Percentiles rank a stretch among this genome's conserved stretches.
Conservation (phyloP, 2,113 vertebrate genomes). For the Garra rufa region DNA sequence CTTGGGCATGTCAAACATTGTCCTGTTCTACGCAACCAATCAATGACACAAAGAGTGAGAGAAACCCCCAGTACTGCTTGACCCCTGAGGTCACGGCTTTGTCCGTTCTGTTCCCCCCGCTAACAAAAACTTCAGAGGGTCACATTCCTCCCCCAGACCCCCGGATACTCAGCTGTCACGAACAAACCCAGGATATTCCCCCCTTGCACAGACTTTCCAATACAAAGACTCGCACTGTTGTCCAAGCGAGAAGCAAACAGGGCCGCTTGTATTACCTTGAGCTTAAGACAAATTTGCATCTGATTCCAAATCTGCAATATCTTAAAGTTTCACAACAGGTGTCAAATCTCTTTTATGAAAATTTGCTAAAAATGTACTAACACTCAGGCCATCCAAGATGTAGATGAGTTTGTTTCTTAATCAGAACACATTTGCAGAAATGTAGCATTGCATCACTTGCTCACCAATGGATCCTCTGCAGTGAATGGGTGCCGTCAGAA, state of each 20-base stretch:
- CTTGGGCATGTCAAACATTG: background rate
- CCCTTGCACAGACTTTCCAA: background rate
- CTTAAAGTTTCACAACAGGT: background rate
- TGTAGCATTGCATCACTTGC: background rate
- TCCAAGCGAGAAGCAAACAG: constrained; percentile 3
- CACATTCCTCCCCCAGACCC: constrained; percentile 38
- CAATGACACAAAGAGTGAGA: constrained; percentile 33
- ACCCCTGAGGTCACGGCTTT: constrained; percentile 54
- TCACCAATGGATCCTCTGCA: background rate
- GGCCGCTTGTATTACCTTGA: background rate
- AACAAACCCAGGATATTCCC: constrained; percentile 37
- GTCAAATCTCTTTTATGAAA: background rate
- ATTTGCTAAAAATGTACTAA: too few relatives aligned
- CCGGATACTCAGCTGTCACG: constrained; percentile 42
- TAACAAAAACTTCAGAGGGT: constrained; percentile 44
- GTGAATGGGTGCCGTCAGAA: background rate
- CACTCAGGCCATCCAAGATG: too few relatives aligned
- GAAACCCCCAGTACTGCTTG: constrained; percentile 37
- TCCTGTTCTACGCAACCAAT: constrained; percentile 16
- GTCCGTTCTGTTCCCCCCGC: constrained; percentile 23
- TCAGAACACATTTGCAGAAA: background rate
- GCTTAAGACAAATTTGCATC: background rate
- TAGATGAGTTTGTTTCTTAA: background rate
- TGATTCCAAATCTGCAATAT: background rate
- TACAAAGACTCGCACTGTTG: constrained; percentile 36